Conservation (phyloP, 2,113 vertebrate genomes). For the Illadopsis cleaveri region DNA sequence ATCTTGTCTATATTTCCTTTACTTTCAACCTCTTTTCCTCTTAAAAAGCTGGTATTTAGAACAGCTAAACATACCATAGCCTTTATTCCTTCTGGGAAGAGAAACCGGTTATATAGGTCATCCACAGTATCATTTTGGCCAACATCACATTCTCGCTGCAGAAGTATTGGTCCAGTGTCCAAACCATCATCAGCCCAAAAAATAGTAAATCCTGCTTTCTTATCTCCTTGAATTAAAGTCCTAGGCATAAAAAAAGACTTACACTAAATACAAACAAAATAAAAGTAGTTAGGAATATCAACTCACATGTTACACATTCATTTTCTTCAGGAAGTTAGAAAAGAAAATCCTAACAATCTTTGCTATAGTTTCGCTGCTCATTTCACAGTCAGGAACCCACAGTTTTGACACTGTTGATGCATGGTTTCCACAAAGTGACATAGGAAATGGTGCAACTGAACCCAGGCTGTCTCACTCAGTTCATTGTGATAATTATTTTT, state of each 20-base stretch:
- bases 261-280: not conserved
- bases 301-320: not conserved
- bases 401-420: not conserved
- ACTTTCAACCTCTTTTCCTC: not conserved
- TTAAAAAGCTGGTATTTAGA: not conserved
- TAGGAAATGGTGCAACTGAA: not conserved
- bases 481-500: not conserved
- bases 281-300: not conserved
- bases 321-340: not conserved
- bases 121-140: slow-evolving; percentile 92
- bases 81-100: slow-evolving; percentile 94
- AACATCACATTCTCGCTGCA: slow-evolving; percentile 88
- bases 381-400: not conserved
- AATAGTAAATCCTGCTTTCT: slow-evolving; percentile 90
- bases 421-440: not conserved
- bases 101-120: slow-evolving; percentile 91
- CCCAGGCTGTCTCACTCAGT: not conserved
- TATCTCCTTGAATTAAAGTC: slow-evolving; percentile 96
- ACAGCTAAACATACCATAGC: slow-evolving; percentile 85
- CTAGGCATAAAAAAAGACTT: slow-evolving; percentile 67
- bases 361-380: not conserved
- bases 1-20: not conserved
- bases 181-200: slow-evolving; percentile 98
- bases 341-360: not conserved
- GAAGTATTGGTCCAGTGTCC: slow-evolving; percentile 94